phyloP scores from a whole-genome alignment of 2,888 invertebrate genomes.

The Plebejus melissa region DNA sequence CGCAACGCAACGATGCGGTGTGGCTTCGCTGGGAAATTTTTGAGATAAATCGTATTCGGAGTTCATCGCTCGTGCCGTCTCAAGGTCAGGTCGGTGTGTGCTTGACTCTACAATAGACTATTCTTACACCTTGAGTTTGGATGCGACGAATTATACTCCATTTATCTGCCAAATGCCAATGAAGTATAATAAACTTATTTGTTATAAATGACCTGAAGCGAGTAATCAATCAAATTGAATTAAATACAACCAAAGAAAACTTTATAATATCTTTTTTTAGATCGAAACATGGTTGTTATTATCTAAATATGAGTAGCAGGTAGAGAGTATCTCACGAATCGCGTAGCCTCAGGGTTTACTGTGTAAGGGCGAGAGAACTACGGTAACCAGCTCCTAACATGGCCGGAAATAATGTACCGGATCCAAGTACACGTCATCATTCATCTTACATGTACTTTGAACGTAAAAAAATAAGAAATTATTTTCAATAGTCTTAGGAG shows the following conservation, averaged over 20 bases:
- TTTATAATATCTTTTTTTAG: neutral
- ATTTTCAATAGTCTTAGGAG: no score
- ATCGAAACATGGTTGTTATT: neutral
- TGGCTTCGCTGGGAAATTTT: neutral
- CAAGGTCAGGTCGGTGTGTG: constrained; percentile 39
- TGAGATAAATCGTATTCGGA: constrained; percentile 28
- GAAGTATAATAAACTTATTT: no score
- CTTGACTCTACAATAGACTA: neutral
- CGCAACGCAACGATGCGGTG: neutral
- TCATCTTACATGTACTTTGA: neutral
- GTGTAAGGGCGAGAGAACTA: neutral
- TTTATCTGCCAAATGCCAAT: neutral
- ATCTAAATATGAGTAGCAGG: neutral
- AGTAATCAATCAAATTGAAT: neutral
- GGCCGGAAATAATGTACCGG: neutral
- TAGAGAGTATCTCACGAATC: neutral
- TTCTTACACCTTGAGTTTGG: neutral
- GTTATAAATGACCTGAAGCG: neutral
- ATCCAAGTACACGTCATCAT: neutral
- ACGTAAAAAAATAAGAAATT: neutral
- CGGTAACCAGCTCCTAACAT: neutral
- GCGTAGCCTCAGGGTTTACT: neutral
- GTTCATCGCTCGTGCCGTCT: constrained; percentile 48
- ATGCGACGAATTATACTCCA: neutral
- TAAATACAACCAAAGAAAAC: neutral